These are phyloP conservation scores for Ceratina japonica DNA, from an alignment of 1,140 invertebrate genomes.

Conservation along the genomic window DNA sequence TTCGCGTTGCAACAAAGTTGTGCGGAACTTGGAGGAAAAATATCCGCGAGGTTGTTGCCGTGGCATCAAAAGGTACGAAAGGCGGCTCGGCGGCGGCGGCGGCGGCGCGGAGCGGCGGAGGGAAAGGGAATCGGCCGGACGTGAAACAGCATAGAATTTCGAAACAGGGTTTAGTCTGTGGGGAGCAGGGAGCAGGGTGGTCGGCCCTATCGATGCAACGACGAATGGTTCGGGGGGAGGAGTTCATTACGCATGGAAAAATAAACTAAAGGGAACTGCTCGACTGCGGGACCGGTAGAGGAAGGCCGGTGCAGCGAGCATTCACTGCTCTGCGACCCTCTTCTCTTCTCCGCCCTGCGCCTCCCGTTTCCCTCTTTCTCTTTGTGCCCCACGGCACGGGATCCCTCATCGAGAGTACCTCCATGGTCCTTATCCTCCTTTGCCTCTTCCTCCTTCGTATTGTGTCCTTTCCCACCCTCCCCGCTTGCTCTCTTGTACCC, in stretches of 20 bases:
- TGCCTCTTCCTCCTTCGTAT: slow-evolving; percentile 27
- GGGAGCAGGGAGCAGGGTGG: slow-evolving; percentile 42
- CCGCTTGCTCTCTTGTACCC: slow-evolving; percentile 30
- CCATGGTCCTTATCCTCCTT: slow-evolving; percentile 46
- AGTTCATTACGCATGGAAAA: slow-evolving; percentile 71
- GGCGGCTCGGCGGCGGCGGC: background rate
- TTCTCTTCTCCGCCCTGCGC: background rate
- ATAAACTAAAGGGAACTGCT: slow-evolving; percentile 67
- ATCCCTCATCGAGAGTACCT: slow-evolving; percentile 58
- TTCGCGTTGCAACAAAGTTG: slow-evolving; percentile 24
- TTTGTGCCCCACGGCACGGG: slow-evolving; percentile 53
- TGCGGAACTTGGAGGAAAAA: slow-evolving; percentile 36
- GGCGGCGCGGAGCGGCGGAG: background rate
- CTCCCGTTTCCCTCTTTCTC: slow-evolving; percentile 46
- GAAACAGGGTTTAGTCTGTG: slow-evolving; percentile 59
- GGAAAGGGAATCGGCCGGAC: slow-evolving; percentile 39
- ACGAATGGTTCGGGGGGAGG: slow-evolving; percentile 48
- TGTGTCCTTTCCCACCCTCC: slow-evolving; percentile 17
- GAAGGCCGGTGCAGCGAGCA: slow-evolving; percentile 47
- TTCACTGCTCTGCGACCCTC: slow-evolving; percentile 53
- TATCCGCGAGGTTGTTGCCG: slow-evolving; percentile 20
- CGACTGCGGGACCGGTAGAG: slow-evolving; percentile 50
- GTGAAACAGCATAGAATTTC: slow-evolving; percentile 63
- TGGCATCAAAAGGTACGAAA: slow-evolving; percentile 34
- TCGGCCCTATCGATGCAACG: slow-evolving; percentile 64